These are phyloP conservation scores for Zosterops lateralis DNA, from an alignment of 2,113 vertebrate genomes.

Conservation along the genomic window DNA sequence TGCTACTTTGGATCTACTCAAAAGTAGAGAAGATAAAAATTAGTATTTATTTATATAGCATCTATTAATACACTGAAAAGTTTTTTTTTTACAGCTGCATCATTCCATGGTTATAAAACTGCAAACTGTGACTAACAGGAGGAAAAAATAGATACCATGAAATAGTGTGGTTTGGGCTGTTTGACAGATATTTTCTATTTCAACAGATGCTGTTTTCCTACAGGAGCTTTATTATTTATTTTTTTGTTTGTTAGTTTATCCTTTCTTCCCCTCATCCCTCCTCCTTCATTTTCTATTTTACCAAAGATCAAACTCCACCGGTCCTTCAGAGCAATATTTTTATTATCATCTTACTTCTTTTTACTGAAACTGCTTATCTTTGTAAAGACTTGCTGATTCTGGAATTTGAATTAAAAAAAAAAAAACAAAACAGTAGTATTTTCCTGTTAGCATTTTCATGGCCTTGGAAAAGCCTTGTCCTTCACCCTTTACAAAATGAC, in stretches of 20 bases:
- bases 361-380: neutral
- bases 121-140: conserved; percentile 24
- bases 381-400: neutral
- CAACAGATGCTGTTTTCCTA: conserved; percentile 69
- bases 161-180: conserved; percentile 59
- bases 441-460: conserved; percentile 28
- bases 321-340: neutral
- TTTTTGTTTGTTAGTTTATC: neutral
- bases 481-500: neutral
- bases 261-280: neutral
- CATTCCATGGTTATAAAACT: conserved; percentile 38
- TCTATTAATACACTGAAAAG: conserved; percentile 11
- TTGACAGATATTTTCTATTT: conserved; percentile 60
- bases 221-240: neutral
- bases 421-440: neutral
- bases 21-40: neutral
- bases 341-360: neutral
- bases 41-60: neutral
- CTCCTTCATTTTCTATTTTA: conserved; percentile 25
- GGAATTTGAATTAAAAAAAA: neutral
- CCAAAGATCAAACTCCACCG: neutral
- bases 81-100: conserved; percentile 18
- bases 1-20: neutral
- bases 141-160: conserved; percentile 22
- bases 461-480: neutral